A percentile compares a stretch with the other conserved stretches of the same genome.
phyloP scores from a whole-genome alignment of 2,888 invertebrate genomes.

The Drosophila antonietae region DNA sequence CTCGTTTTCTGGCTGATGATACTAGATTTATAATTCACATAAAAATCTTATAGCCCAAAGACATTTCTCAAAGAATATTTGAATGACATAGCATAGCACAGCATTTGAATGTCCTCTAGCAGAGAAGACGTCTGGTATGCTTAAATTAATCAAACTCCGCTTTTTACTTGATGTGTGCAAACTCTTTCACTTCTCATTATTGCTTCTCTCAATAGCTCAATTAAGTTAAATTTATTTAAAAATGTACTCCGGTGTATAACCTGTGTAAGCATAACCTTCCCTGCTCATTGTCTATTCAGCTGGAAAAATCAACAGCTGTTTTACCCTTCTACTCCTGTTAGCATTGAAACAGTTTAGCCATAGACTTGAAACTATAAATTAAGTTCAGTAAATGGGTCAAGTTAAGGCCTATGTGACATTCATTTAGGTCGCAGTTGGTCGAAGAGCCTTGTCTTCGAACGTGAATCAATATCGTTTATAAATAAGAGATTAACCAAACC shows the following conservation, averaged over 20 bases:
- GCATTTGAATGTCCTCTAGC: no score
- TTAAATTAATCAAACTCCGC: no score
- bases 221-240: neutral
- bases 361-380: conserved; percentile 6
- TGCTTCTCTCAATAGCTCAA: neutral
- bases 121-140: no score
- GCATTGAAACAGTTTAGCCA: conserved; percentile 8
- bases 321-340: neutral
- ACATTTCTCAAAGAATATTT: neutral
- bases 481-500: conserved; percentile 52
- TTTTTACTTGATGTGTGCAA: no score
- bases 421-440: conserved; percentile 21
- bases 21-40: no score
- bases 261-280: neutral
- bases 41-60: no score
- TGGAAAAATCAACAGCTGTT: conserved; percentile 26
- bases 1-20: no score
- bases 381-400: conserved; percentile 49
- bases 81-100: neutral
- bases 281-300: neutral
- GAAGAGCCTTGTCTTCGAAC: conserved; percentile 10
- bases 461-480: conserved; percentile 69
- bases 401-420: conserved; percentile 58
- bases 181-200: neutral
- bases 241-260: no score